phyloP scores from a whole-genome alignment of 1,140 invertebrate species.

The Temnothorax curvispinosus region DNA sequence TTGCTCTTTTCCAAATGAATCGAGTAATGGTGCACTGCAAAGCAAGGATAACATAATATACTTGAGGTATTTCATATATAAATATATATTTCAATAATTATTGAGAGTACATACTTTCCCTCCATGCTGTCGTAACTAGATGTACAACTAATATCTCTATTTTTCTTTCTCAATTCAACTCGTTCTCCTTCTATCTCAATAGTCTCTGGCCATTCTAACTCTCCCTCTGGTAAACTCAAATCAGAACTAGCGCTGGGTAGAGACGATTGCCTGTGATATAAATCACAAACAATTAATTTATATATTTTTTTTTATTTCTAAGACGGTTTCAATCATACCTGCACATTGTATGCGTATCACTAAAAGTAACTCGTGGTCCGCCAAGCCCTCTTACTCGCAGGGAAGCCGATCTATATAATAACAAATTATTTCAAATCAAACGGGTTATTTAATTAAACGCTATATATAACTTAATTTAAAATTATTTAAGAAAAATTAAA shows the following conservation, averaged over 20 bases:
- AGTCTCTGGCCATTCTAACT: slow-evolving; percentile 87
- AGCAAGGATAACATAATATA: slow-evolving; percentile 35
- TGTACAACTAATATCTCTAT: slow-evolving; percentile 79
- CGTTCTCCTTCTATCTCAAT: slow-evolving; percentile 89
- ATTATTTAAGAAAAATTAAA: background rate
- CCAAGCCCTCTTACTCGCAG: slow-evolving; percentile 87
- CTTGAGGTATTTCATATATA: background rate
- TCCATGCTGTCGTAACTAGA: slow-evolving; percentile 85
- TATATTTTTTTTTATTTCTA: background rate
- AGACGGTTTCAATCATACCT: slow-evolving; percentile 78
- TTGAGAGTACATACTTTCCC: slow-evolving; percentile 78
- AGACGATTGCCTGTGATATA: slow-evolving; percentile 87
- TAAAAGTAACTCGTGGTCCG: slow-evolving; percentile 88
- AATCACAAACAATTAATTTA: background rate
- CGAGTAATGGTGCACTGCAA: slow-evolving; percentile 79
- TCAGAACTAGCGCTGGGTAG: slow-evolving; percentile 90
- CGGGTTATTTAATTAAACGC: background rate
- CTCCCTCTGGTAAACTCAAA: slow-evolving; percentile 88
- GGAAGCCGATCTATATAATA: slow-evolving; percentile 88
- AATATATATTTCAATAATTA: slow-evolving; percentile 17
- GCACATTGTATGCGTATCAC: slow-evolving; percentile 87
- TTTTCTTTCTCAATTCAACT: slow-evolving; percentile 88
- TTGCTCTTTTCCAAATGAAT: slow-evolving; percentile 82
- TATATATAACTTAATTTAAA: background rate
- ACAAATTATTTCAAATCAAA: background rate